Base-by-base conservation (phyloP, 2,888 invertebrate species). In the Microctonus hyperodae region DNA sequence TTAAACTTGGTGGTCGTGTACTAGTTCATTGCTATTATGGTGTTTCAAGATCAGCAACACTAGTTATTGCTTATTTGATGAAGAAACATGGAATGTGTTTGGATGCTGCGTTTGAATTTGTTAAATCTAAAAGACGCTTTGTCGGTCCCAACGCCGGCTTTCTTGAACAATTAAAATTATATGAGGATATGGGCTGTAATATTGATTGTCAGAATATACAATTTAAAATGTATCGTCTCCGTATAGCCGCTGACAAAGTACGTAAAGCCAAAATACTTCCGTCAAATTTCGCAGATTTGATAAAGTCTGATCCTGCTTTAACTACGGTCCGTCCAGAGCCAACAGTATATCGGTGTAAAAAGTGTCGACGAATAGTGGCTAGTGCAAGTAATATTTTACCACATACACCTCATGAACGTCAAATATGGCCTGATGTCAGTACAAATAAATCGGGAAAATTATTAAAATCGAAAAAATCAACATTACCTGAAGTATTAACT, bases 1-100 rank as follows among this genome's bases (percentile, higher is more conserved):
- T 90, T 65, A 81, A 89, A 5, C 80, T 82, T 2, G 87, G 87
- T 37, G 92, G 92, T 50, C 90, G 86, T 66, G 89, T 96, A 6
- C 86, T 97, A 13, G 94, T 96, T 1, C 97, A 97, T 80, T 97
- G 97, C 84, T 94, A 94, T 81, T 96, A 92, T 77, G 97, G 97
- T 13, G 92, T 96, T 2, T 97, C 96, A 0, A 88, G 97, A 63
- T 96, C 96, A 81, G 93, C 95, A 0, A 91, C 96, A 0, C 87
- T 96, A 2, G 92, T 96, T 0, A 91, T 95, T 65, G 95, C 93
- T 0, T 95, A 91, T 81, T 84, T 95, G 11, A 97, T 97, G 97
- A 91, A 92, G 78, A 93, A 92, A 74, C 89, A 94, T 79, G 85
- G 88, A n/a, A 82, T 94, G 51, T 88, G 89, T 66, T 92, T 91